Base-by-base conservation (phyloP, 2,888 invertebrate species). In the Watsonalla cultraria region DNA sequence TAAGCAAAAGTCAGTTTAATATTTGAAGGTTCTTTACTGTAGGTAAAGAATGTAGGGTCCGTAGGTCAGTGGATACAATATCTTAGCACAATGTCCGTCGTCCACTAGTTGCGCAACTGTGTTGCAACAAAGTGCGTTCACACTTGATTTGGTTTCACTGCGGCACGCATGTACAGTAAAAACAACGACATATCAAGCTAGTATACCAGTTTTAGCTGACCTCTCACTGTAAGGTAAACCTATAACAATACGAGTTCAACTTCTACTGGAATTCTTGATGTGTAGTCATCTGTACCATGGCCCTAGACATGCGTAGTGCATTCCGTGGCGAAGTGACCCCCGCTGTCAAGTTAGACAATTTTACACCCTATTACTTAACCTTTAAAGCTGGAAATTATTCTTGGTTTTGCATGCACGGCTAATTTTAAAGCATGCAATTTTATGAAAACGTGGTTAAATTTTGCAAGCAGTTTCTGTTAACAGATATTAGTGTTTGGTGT, bases 91-190 rank as follows among this genome's bases (percentile, higher is more conserved):
- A 69, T 68, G 57, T 62, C 68, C 60, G 60, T 54, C 54, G 59
- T 54, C 54, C 55, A 53, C 51, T 65, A 60, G 59, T 80, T 81
- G 70, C 76, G 68, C 75, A 74, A 77, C 60, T 58, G 48, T 81
- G 76, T 74, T 69, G 79, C 75, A 75, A 80, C 66, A 62, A 52
- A 60, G 66, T 71, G 72, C 74, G 81, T 84, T 84, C 71, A 80
- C 80, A 83, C 80, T 82, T 78, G 82, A 84, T 82, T 83, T 74
- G 72, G 74, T 84, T 82, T 73, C 80, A 67, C 63, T 55, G 64
- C 50, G 59, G 53, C 60, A 61, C 51, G 49, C 51, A 51, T 55
- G 56, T 54, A 24, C 24, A 24, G 24, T 24, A 24, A 24, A 24
- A 24, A 24, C 24, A 24, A 24, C 24, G 24, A 24, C 24, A 24